Conservation (phyloP, 92 coral and sea anemone genomes). For the Palythoa heliodiscus region DNA sequence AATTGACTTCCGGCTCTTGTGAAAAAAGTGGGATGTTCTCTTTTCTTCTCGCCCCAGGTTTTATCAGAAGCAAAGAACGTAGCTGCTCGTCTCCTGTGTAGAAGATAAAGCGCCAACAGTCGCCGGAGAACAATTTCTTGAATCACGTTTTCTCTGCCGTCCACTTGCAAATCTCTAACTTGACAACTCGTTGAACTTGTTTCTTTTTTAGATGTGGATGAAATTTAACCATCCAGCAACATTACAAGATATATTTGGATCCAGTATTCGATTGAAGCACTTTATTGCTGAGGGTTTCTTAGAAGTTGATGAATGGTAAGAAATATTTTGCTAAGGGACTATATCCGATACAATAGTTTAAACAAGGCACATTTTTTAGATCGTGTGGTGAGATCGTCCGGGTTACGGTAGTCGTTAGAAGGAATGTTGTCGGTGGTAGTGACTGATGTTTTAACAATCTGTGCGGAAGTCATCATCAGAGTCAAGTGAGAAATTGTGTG, state of each 20-base stretch:
- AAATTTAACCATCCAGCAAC: not conserved
- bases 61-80: not conserved
- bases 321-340: not conserved
- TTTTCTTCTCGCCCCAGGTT: not conserved
- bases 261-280: slow-evolving; percentile 26
- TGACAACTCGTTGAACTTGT: not conserved
- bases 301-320: slow-evolving; percentile 46
- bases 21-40: not conserved
- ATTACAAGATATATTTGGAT: slow-evolving; percentile 40
- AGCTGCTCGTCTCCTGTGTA: not conserved
- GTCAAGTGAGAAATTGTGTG: too few relatives aligned
- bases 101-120: not conserved
- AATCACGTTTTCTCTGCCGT: not conserved
- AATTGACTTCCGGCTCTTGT: not conserved
- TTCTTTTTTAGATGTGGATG: not conserved
- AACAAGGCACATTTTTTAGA: too few relatives aligned
- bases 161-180: not conserved
- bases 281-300: slow-evolving; percentile 51
- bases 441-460: too few relatives aligned
- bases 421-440: too few relatives aligned
- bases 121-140: not conserved
- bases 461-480: too few relatives aligned
- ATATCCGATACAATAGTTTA: too few relatives aligned
- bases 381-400: too few relatives aligned
- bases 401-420: too few relatives aligned